phyloP scores from a whole-genome alignment of 2,888 invertebrate genomes.

The Sarcophaga rosellei region DNA sequence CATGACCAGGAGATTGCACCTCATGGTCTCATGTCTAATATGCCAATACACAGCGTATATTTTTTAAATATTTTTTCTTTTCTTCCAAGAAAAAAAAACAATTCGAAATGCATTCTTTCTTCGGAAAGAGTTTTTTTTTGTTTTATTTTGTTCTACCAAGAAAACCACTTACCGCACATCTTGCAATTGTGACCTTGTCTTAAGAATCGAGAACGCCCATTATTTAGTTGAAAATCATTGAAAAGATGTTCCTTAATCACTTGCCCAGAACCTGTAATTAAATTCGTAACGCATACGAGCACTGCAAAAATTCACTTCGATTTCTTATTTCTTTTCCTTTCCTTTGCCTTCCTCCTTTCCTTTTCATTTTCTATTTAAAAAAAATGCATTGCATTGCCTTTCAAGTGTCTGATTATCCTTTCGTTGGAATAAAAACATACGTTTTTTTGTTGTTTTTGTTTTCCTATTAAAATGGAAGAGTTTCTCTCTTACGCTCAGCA shows the following conservation, averaged over 20 bases:
- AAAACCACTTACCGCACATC: constrained; percentile 61
- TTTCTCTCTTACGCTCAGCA: constrained; percentile 42
- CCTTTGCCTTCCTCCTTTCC: background rate
- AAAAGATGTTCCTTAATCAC: constrained; percentile 55
- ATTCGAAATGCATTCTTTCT: background rate
- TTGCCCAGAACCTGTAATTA: constrained; percentile 63
- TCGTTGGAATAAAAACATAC: constrained; percentile 42
- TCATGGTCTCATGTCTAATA: too few relatives aligned
- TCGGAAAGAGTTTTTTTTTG: background rate
- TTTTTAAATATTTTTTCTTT: too few relatives aligned
- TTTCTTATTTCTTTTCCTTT: constrained; percentile 13
- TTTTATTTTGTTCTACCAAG: constrained; percentile 13
- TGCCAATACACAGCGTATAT: too few relatives aligned
- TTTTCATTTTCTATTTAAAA: background rate
- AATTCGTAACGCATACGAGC: constrained; percentile 60
- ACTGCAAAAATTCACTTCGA: constrained; percentile 47
- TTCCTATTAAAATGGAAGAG: constrained; percentile 4
- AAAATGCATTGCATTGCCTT: constrained; percentile 16
- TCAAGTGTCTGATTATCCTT: constrained; percentile 64
- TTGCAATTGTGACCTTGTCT: constrained; percentile 55
- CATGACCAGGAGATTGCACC: too few relatives aligned
- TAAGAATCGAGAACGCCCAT: constrained; percentile 59
- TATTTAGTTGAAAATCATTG: background rate
- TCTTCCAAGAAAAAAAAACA: too few relatives aligned
- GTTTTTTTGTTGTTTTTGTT: background rate